Evolutionary conservation across 2,797 vertebrate species (phyloP).

Genomic region (Diplodus sargus): DNA sequence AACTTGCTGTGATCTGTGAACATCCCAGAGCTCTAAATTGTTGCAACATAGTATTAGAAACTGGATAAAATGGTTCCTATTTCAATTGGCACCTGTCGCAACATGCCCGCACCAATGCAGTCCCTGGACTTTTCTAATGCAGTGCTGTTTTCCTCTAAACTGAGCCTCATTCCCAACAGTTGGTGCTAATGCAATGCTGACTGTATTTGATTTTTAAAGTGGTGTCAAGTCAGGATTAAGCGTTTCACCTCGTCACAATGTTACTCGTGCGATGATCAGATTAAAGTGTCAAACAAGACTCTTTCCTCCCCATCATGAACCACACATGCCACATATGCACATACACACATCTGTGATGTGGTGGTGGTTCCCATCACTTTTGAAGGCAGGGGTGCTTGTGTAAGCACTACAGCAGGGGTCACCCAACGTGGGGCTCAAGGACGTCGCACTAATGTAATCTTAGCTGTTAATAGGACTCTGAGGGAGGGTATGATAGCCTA

Average conservation of each 20-base stretch:
- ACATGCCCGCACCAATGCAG: background rate
- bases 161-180: background rate
- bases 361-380: conserved; percentile 50
- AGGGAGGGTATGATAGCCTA: conserved; percentile 46
- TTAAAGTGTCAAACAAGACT: conserved; percentile 48
- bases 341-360: background rate
- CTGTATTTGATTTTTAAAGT: conserved; percentile 24
- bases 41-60: background rate
- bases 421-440: conserved; percentile 78
- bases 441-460: conserved; percentile 81
- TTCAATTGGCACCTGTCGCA: background rate
- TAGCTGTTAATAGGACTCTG: conserved; percentile 77
- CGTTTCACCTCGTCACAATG: conserved; percentile 36
- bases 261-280: conserved; percentile 20
- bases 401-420: conserved; percentile 75
- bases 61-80: background rate
- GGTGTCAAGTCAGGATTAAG: conserved; percentile 17
- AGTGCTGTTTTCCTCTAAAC: background rate
- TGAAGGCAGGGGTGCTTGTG: conserved; percentile 74
- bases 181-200: background rate
- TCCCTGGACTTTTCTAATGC: background rate
- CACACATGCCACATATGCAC: background rate
- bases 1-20: background rate
- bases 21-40: background rate
- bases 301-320: conserved; percentile 1